Conservation (phyloP, 1,140 invertebrate species). For the Hyles euphorbiae region DNA sequence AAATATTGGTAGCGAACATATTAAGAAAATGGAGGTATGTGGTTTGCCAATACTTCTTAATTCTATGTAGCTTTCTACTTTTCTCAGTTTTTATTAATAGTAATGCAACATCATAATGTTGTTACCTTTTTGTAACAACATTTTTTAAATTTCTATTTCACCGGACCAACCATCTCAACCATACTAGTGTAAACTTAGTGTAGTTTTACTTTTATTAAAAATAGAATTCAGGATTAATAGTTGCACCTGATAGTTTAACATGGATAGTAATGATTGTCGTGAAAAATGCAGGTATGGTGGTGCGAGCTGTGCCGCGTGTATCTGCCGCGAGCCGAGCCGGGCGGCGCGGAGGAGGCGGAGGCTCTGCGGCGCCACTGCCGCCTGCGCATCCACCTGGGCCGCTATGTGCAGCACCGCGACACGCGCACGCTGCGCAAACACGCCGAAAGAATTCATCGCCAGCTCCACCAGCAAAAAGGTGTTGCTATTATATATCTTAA, state of each 20-base stretch:
- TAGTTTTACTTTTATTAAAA: too few relatives aligned
- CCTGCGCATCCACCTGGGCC: constrained; percentile 81
- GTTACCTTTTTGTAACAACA: too few relatives aligned
- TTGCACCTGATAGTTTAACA: too few relatives aligned
- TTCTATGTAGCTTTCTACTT: neutral
- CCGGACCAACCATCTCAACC: too few relatives aligned
- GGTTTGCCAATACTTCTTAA: neutral
- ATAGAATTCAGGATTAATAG: too few relatives aligned
- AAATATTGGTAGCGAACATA: constrained; percentile 85
- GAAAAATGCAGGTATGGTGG: constrained; percentile 68
- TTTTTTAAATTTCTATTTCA: too few relatives aligned
- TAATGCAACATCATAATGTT: too few relatives aligned
- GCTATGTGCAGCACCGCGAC: constrained; percentile 84
- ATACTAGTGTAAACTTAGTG: too few relatives aligned
- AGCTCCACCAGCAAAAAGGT: constrained; percentile 73
- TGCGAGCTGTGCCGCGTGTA: constrained; percentile 86
- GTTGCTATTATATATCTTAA: neutral
- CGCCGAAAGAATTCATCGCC: constrained; percentile 81
- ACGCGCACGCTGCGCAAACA: constrained; percentile 81
- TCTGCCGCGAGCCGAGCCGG: constrained; percentile 76
- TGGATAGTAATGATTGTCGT: too few relatives aligned
- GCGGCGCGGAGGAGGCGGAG: constrained; percentile 75
- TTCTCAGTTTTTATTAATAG: too few relatives aligned
- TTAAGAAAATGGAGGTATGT: constrained; percentile 82
- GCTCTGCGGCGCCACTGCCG: constrained; percentile 82